Conservation (phyloP, 2,888 invertebrate genomes). For the Lasioglossum marginatum region DNA sequence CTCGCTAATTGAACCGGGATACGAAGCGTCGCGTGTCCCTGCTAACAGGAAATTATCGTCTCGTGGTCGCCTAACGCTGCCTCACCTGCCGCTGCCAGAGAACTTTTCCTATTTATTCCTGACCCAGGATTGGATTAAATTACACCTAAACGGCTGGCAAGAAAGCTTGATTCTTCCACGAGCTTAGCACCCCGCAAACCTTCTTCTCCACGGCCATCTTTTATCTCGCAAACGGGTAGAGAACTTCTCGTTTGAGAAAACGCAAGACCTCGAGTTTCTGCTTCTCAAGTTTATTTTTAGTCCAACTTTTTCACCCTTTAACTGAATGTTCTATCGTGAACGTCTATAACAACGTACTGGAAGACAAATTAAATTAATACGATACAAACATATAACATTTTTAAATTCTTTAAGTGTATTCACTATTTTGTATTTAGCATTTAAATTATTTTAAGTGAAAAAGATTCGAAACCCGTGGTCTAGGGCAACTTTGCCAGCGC, state of each 20-base stretch:
- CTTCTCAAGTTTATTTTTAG: neutral
- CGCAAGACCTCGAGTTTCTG: neutral
- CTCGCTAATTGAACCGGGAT: slow-evolving; percentile 22
- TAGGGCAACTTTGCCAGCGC: neutral
- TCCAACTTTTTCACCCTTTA: neutral
- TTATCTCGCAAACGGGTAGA: neutral
- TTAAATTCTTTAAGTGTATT: too few species aligned
- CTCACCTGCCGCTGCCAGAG: neutral
- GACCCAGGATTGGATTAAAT: neutral
- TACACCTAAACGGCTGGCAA: neutral
- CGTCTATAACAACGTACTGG: neutral
- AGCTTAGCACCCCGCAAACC: neutral
- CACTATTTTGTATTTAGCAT: too few species aligned
- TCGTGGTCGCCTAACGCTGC: slow-evolving; percentile 2
- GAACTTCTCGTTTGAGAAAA: neutral
- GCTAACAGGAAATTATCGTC: neutral
- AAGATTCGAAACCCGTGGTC: too few species aligned
- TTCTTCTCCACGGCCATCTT: neutral
- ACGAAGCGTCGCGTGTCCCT: neutral
- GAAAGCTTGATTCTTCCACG: slow-evolving; percentile 1
- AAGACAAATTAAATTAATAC: too few species aligned
- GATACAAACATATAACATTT: neutral
- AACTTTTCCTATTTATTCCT: slow-evolving; percentile 19
- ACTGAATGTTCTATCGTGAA: neutral
- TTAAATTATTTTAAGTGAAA: too few species aligned